Percentiles rank a stretch among this genome's conserved stretches.
Evolutionary conservation across 2,113 vertebrate genomes (phyloP).

Genomic region (Lanius ludovicianus): DNA sequence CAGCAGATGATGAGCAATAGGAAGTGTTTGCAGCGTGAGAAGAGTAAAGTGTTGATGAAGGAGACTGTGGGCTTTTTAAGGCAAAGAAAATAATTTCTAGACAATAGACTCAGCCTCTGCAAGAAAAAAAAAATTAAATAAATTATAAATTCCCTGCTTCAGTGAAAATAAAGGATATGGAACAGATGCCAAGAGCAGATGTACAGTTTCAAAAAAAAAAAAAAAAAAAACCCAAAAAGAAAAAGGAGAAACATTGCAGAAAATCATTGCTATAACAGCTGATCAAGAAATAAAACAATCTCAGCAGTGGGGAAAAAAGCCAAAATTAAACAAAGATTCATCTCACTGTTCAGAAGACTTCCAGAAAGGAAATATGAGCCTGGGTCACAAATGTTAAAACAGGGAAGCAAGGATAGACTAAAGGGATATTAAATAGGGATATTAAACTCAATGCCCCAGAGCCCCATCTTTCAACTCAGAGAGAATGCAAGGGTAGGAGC

Average conservation of each 20-base stretch:
- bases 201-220: constrained; percentile 17
- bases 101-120: constrained; percentile 28
- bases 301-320: background rate
- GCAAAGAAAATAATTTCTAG: constrained; percentile 28
- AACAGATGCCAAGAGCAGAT: constrained; percentile 57
- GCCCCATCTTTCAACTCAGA: background rate
- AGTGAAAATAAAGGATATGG: background rate
- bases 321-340: constrained; percentile 42
- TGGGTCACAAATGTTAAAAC: background rate
- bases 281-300: constrained; percentile 51
- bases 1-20: background rate
- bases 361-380: background rate
- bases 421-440: constrained; percentile 1
- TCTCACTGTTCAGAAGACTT: background rate
- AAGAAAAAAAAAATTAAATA: background rate
- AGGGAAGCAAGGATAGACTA: background rate
- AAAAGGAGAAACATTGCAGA: constrained; percentile 1
- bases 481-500: background rate
- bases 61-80: background rate
- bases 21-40: background rate
- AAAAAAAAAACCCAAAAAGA: background rate
- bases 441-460: background rate
- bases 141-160: constrained; percentile 5
- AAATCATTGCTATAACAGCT: constrained; percentile 51
- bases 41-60: background rate